These are phyloP conservation scores for Gulo gulo DNA, from an alignment of 2,113 vertebrate species.

Conservation along the genomic window DNA sequence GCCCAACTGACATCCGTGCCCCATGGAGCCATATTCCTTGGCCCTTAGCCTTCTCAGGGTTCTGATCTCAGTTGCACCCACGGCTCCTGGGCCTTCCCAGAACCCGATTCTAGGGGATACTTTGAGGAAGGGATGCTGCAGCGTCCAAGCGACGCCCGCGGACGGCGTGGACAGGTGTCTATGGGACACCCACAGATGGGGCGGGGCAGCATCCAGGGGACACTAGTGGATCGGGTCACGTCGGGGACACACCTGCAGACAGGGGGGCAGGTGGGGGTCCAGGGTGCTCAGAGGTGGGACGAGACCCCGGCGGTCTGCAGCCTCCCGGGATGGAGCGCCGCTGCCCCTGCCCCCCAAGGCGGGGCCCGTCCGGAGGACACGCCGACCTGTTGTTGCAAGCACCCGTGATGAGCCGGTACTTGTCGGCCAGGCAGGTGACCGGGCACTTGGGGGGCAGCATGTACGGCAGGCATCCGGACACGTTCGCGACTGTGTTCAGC, in stretches of 20 bases:
- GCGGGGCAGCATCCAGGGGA: not conserved
- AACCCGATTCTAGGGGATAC: not conserved
- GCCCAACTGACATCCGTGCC: not conserved
- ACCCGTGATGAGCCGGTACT: conserved; percentile 91
- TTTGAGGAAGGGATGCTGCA: rapidly evolving
- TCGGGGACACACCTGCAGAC: too few relatives aligned
- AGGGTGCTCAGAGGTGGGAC: not conserved
- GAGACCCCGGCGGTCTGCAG: not conserved
- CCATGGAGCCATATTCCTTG: rapidly evolving
- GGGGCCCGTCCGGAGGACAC: not conserved
- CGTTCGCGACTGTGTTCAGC: conserved; percentile 82
- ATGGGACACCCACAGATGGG: not conserved
- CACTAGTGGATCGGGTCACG: too few relatives aligned
- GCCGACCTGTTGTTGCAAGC: conserved; percentile 97
- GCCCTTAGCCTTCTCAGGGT: not conserved
- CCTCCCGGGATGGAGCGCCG: not conserved
- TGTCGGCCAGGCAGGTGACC: conserved; percentile 80
- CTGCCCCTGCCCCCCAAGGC: not conserved
- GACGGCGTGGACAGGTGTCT: rapidly evolving
- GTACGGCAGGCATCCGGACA: conserved; percentile 87
- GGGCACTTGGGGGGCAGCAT: conserved; percentile 83
- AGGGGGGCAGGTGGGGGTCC: not conserved
- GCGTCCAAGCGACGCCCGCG: not conserved
- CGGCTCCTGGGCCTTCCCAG: not conserved
- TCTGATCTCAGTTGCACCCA: not conserved